A percentile compares a stretch with the other conserved stretches of the same genome.
Conservation (phyloP, 2,797 vertebrate species). For the Tokudaia tokunoshimensis region DNA sequence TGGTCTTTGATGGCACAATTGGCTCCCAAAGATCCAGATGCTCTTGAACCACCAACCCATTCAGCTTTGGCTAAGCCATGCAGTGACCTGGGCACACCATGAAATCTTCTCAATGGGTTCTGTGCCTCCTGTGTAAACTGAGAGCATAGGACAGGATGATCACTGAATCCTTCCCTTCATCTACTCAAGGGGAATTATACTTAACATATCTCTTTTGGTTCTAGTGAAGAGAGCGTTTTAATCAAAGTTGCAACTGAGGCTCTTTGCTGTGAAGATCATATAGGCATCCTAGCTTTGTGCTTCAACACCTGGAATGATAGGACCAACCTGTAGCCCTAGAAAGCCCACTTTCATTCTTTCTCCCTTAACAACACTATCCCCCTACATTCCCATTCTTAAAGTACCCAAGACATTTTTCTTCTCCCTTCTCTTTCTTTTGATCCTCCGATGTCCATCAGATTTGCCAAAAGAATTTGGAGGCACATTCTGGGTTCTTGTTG, state of each 20-base stretch:
- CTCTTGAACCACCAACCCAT: not conserved
- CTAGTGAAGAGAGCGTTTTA: not conserved
- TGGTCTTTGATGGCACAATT: not conserved
- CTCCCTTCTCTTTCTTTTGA: not conserved
- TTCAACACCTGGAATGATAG: not conserved
- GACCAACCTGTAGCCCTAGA: not conserved
- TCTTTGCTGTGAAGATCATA: not conserved
- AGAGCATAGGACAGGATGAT: not conserved
- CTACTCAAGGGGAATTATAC: conserved; percentile 30
- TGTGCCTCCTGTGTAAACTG: conserved; percentile 28
- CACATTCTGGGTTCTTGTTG: not conserved
- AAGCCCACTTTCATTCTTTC: not conserved
- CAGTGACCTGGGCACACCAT: conserved; percentile 6
- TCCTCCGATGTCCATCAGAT: not conserved
- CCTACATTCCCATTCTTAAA: not conserved
- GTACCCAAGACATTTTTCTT: not conserved
- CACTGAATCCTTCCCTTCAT: not conserved
- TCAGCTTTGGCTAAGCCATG: not conserved
- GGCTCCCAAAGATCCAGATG: not conserved
- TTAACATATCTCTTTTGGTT: conserved; percentile 27
- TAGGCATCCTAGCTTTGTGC: not conserved
- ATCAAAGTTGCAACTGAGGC: not conserved
- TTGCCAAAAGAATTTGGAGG: not conserved
- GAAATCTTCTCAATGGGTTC: conserved; percentile 15
- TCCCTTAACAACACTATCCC: not conserved